phyloP scores from a whole-genome alignment of 2,888 invertebrate species.

The Dicyrtoma fusca region DNA sequence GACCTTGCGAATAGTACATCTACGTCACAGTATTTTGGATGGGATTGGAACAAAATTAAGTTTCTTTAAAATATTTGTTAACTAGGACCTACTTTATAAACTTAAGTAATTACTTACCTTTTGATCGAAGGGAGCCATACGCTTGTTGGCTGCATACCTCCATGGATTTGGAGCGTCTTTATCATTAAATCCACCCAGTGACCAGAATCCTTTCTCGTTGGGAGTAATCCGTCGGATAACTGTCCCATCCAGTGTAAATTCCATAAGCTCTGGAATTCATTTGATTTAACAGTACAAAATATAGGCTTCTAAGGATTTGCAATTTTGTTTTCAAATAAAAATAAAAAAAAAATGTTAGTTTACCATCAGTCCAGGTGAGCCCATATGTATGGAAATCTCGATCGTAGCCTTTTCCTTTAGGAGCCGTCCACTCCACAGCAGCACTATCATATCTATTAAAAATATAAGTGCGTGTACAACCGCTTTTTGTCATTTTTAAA shows the following conservation, averaged over 20 bases:
- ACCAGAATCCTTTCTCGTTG: conserved; percentile 68
- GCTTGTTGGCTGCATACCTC: conserved; percentile 63
- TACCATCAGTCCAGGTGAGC: conserved; percentile 71
- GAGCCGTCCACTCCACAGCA: conserved; percentile 46
- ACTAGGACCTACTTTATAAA: no score
- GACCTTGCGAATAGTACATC: no score
- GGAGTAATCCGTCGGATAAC: conserved; percentile 64
- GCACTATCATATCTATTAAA: no score
- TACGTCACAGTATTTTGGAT: no score
- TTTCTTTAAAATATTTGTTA: no score
- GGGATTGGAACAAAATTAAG: no score
- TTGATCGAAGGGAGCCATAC: conserved; percentile 75
- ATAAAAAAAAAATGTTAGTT: neutral
- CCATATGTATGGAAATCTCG: conserved; percentile 68
- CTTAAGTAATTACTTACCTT: conserved; percentile 61
- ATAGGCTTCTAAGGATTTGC: neutral
- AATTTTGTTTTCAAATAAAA: no score
- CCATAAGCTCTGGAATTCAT: conserved; percentile 20
- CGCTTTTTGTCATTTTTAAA: no score
- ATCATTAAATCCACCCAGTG: conserved; percentile 64
- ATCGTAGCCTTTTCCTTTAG: conserved; percentile 59
- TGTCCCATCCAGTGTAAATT: conserved; percentile 61
- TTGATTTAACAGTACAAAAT: neutral
- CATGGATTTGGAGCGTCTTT: conserved; percentile 58
- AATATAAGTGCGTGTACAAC: no score